Conservation (phyloP, 64 coral and sea anemone species). For the Cladopsammia gracilis region DNA sequence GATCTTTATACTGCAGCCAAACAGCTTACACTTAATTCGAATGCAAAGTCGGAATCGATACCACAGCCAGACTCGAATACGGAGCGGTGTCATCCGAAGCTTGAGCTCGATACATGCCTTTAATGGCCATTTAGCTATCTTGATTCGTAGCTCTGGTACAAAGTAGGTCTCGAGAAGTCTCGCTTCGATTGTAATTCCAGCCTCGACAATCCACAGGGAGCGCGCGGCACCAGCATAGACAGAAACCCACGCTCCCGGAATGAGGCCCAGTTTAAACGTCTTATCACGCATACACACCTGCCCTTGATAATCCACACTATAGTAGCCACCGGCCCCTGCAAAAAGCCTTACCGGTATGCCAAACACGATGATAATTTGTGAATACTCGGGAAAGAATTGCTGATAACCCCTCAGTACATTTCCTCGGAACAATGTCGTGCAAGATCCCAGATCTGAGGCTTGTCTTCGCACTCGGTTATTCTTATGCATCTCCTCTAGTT, state of each 20-base stretch:
- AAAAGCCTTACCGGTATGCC: constrained; percentile 86
- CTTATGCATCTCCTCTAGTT: constrained; percentile 74
- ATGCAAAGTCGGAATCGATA: constrained; percentile 93
- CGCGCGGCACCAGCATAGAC: constrained; percentile 85
- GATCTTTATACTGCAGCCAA: constrained; percentile 82
- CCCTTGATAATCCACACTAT: constrained; percentile 85
- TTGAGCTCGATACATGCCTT: constrained; percentile 89
- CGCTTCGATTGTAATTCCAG: constrained; percentile 93
- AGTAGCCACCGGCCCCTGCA: constrained; percentile 89
- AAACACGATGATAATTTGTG: constrained; percentile 79
- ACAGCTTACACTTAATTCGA: constrained; percentile 72
- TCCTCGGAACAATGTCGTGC: constrained; percentile 71
- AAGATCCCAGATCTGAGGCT: constrained; percentile 59
- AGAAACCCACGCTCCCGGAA: constrained; percentile 94
- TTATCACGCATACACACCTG: constrained; percentile 89
- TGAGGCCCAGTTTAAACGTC: constrained; percentile 79
- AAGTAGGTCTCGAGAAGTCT: constrained; percentile 91
- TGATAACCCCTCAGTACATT: constrained; percentile 76
- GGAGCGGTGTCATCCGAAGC: constrained; percentile 91
- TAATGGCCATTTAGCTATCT: constrained; percentile 93
- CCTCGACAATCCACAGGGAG: constrained; percentile 76
- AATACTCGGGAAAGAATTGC: constrained; percentile 78
- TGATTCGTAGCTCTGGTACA: constrained; percentile 85
- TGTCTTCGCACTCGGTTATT: constrained; percentile 41
- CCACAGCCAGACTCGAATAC: constrained; percentile 97